Conservation (phyloP, 2,888 invertebrate species). For the Ophraella communa region DNA sequence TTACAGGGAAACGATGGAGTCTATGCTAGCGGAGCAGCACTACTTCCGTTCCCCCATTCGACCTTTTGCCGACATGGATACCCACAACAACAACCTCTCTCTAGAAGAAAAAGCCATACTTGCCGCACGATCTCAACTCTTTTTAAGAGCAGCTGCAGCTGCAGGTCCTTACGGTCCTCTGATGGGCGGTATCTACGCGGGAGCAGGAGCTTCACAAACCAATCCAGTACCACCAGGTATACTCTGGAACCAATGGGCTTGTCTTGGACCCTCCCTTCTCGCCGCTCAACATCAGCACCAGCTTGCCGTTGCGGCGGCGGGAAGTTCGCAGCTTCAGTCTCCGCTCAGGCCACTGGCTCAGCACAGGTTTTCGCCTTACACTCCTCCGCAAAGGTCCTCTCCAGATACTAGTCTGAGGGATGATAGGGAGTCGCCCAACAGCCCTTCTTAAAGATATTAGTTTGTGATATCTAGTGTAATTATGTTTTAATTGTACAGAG, state of each 20-base stretch:
- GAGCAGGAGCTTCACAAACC: slow-evolving; percentile 58
- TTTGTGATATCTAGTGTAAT: slow-evolving; percentile 38
- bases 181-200: slow-evolving; percentile 62
- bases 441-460: slow-evolving; percentile 51
- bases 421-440: slow-evolving; percentile 57
- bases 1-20: slow-evolving; percentile 89
- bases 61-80: slow-evolving; percentile 75
- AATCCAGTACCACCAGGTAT: slow-evolving; percentile 61
- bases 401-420: slow-evolving; percentile 68
- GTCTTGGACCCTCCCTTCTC: slow-evolving; percentile 69
- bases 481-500: slow-evolving; percentile 17
- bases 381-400: slow-evolving; percentile 63
- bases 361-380: slow-evolving; percentile 67
- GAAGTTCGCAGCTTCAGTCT: slow-evolving; percentile 63
- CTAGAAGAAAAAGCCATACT: slow-evolving; percentile 79
- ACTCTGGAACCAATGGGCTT: slow-evolving; percentile 77
- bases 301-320: slow-evolving; percentile 61
- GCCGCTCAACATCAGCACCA: slow-evolving; percentile 70
- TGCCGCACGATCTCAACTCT: slow-evolving; percentile 77
- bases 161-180: slow-evolving; percentile 66
- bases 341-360: slow-evolving; percentile 65
- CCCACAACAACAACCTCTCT: slow-evolving; percentile 74
- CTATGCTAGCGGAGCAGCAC: slow-evolving; percentile 85
- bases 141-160: slow-evolving; percentile 74
- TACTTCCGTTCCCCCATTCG: slow-evolving; percentile 79